Evolutionary conservation across 1,140 invertebrate species (phyloP).

Genomic region (Drosophila setifemur): DNA sequence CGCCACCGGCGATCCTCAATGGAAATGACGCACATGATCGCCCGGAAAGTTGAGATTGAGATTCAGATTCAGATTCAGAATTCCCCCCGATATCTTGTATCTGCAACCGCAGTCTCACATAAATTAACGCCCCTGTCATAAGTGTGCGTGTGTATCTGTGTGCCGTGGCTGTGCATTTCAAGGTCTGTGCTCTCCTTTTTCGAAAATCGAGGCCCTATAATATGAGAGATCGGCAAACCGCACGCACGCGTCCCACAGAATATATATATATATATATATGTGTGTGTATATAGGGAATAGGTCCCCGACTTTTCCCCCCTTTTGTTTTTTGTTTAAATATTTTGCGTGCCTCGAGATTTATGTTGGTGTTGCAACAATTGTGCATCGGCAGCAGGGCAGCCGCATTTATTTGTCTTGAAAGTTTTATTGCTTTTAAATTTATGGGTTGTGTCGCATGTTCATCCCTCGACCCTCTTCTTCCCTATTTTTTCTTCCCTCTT

Average conservation of each 20-base stretch:
- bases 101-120: slow-evolving; percentile 49
- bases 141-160: slow-evolving; percentile 4
- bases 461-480: background rate
- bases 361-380: slow-evolving; percentile 51
- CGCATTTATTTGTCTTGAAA: slow-evolving; percentile 81
- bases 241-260: slow-evolving; percentile 49
- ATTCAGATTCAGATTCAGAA: no score
- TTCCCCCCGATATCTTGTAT: background rate
- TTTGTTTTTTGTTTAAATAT: slow-evolving; percentile 60
- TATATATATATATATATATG: no score
- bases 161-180: slow-evolving; percentile 49
- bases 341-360: slow-evolving; percentile 73
- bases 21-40: slow-evolving; percentile 41
- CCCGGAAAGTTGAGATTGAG: slow-evolving; percentile 1
- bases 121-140: slow-evolving; percentile 79
- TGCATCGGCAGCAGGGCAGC: slow-evolving; percentile 46
- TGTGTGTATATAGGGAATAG: no score
- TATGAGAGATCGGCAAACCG: slow-evolving; percentile 26
- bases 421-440: slow-evolving; percentile 81
- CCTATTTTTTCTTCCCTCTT: background rate
- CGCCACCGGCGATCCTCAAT: slow-evolving; percentile 25
- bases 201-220: slow-evolving; percentile 5
- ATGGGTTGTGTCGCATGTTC: slow-evolving; percentile 59
- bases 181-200: slow-evolving; percentile 56
- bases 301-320: slow-evolving; percentile 14